Conservation (phyloP, 1,140 invertebrate species). For the Drosophila prosaltans region DNA sequence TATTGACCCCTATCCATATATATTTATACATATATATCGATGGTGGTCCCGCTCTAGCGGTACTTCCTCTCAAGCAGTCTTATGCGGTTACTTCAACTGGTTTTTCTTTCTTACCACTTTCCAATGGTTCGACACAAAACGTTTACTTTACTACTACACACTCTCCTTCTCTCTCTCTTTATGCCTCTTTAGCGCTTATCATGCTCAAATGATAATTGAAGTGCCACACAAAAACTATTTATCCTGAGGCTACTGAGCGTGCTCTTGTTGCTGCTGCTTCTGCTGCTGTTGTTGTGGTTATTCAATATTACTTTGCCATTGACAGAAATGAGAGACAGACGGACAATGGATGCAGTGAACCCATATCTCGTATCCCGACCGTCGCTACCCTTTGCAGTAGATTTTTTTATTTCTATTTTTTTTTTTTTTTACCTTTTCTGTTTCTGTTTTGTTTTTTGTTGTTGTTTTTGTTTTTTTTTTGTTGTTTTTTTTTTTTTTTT, state of each 20-base stretch:
- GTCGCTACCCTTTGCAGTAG: constrained; percentile 51
- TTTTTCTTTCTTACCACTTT: constrained; percentile 65
- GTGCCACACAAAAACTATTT: constrained; percentile 78
- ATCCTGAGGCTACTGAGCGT: constrained; percentile 74
- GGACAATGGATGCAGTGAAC: constrained; percentile 66
- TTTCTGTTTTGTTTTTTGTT: constrained; percentile 41
- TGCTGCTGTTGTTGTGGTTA: constrained; percentile 69
- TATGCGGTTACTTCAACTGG: constrained; percentile 54
- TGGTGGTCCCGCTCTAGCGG: constrained; percentile 56
- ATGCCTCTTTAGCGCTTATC: constrained; percentile 78
- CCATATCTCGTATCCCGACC: constrained; percentile 19
- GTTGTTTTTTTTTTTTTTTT: constrained; percentile 48
- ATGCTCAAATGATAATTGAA: constrained; percentile 82
- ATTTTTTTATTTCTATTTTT: constrained; percentile 30
- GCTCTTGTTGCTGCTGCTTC: constrained; percentile 48
- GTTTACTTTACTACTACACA: constrained; percentile 41
- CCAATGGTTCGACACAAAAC: constrained; percentile 36
- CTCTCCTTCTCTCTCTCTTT: too few relatives aligned
- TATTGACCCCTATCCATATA: constrained; percentile 68
- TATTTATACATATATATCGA: neutral
- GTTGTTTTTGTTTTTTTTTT: constrained; percentile 45
- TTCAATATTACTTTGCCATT: constrained; percentile 71
- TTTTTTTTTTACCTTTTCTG: constrained; percentile 52
- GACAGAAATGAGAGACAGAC: constrained; percentile 25
- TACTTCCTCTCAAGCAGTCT: constrained; percentile 37